A percentile compares a stretch with the other conserved stretches of the same genome.
These are phyloP conservation scores for Melanocharis versteri DNA, from an alignment of 2,113 vertebrate species.

Conservation along the genomic window DNA sequence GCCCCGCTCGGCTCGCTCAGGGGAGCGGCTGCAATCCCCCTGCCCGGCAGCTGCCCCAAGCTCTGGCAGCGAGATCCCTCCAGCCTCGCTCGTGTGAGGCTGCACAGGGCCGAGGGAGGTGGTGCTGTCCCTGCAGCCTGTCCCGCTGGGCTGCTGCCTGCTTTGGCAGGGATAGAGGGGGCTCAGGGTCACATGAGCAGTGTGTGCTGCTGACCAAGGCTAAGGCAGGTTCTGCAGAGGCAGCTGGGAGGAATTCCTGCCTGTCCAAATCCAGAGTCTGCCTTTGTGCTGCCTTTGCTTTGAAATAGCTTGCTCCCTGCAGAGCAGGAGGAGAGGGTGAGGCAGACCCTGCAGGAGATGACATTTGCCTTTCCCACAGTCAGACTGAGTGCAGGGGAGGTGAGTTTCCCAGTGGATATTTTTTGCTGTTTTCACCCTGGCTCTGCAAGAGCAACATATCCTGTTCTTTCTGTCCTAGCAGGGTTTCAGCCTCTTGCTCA, in stretches of 20 bases:
- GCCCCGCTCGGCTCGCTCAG: fast-evolving
- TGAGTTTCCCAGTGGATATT: background rate
- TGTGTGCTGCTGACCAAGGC: background rate
- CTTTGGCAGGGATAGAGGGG: background rate
- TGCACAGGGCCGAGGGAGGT: background rate
- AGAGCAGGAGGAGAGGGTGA: background rate
- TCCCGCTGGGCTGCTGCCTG: background rate
- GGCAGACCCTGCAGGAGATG: background rate
- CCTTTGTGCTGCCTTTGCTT: background rate
- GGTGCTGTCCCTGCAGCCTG: background rate
- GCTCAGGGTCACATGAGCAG: background rate
- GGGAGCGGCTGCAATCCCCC: fast-evolving
- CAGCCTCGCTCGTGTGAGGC: background rate
- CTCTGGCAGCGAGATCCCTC: background rate
- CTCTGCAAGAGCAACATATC: background rate
- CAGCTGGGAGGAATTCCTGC: background rate
- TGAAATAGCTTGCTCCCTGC: background rate
- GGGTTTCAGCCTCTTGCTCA: background rate
- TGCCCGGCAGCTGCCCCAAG: fast-evolving
- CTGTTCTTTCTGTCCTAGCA: background rate
- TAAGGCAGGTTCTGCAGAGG: background rate
- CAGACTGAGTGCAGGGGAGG: background rate
- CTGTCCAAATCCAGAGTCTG: background rate
- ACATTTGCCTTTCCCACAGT: background rate
- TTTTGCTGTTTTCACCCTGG: background rate